Conservation (phyloP, 2,888 invertebrate genomes). For the Watsonalla cultraria region DNA sequence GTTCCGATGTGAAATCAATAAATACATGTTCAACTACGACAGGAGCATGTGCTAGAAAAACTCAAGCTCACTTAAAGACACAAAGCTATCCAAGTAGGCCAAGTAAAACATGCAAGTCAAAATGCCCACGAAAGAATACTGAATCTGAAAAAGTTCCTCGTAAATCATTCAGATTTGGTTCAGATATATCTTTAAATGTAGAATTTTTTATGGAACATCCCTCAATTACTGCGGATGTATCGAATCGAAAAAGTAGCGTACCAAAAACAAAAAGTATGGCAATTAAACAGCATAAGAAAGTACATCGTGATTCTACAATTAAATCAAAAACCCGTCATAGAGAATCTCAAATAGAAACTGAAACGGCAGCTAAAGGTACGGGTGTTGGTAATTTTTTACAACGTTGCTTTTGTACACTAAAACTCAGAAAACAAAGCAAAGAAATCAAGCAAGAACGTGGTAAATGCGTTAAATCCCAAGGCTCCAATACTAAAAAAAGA, state of each 20-base stretch:
- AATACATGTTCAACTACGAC: neutral
- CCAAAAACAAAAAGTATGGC: slow-evolving; percentile 1
- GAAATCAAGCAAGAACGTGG: neutral
- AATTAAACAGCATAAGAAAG: neutral
- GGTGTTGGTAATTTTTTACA: neutral
- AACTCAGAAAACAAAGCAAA: neutral
- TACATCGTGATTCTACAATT: neutral
- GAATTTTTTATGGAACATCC: slow-evolving; percentile 6
- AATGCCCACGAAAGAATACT: neutral
- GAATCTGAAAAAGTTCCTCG: neutral
- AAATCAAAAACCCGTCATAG: neutral
- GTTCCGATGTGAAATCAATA: neutral
- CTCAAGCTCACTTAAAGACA: no score
- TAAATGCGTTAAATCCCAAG: neutral
- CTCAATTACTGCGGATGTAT: neutral
- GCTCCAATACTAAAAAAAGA: neutral
- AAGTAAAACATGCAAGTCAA: neutral
- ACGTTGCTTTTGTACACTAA: slow-evolving; percentile 8
- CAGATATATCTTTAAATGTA: slow-evolving; percentile 8
- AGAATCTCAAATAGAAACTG: neutral
- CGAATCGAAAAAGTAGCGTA: no score
- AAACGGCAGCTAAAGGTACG: neutral
- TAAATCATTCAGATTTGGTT: slow-evolving; percentile 4
- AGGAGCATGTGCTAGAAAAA: no score
- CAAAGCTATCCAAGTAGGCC: neutral